These are phyloP conservation scores for Redunca redunca DNA, from an alignment of 2,113 vertebrate species.

Conservation along the genomic window DNA sequence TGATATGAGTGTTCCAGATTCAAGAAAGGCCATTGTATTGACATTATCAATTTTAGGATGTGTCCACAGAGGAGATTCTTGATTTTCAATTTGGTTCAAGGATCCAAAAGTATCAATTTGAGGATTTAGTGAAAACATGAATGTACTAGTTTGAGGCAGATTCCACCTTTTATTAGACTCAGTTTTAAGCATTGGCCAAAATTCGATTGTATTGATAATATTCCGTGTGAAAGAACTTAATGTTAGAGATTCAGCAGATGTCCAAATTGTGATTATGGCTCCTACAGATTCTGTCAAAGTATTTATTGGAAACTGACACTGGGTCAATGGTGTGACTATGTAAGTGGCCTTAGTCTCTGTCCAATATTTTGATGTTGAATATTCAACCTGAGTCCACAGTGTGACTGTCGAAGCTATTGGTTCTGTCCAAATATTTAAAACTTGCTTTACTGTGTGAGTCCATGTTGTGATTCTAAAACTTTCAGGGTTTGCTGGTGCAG, in stretches of 20 bases:
- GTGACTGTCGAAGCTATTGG: not conserved
- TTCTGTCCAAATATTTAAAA: not conserved
- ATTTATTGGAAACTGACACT: not conserved
- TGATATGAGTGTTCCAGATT: not conserved
- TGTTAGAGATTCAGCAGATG: fast-evolving
- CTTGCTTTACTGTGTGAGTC: not conserved
- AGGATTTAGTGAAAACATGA: not conserved
- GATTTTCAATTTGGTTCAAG: not conserved
- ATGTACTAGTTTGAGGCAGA: not conserved
- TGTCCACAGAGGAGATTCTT: not conserved
- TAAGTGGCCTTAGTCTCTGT: not conserved
- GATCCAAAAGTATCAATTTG: not conserved
- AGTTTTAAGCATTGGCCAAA: not conserved
- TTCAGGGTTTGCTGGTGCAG: too few relatives aligned
- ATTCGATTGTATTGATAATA: not conserved
- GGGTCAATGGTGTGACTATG: not conserved
- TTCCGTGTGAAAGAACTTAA: not conserved
- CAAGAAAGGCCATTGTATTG: not conserved
- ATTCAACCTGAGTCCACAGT: not conserved
- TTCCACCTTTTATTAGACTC: not conserved
- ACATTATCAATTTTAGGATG: not conserved
- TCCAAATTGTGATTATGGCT: not conserved
- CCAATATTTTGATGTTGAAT: not conserved
- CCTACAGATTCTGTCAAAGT: not conserved
- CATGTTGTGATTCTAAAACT: not conserved